Evolutionary conservation across 2,113 vertebrate species (phyloP), one percentile per base, ranked within the genome.

Genomic region (Octodon degus): DNA sequence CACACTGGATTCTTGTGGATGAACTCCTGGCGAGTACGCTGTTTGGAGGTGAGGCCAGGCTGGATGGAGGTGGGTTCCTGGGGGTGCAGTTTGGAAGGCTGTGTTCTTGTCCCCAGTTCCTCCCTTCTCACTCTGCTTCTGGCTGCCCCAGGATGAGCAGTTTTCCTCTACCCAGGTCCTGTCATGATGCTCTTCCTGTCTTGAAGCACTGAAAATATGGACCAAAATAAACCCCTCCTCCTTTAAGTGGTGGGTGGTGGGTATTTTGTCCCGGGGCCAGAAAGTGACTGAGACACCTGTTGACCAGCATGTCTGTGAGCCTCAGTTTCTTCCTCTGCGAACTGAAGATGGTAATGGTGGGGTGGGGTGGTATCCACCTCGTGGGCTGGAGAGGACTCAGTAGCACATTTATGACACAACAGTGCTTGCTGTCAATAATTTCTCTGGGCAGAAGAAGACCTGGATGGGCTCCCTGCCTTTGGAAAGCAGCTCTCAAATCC

Each of bases 301-400:
- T 43, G 43, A 67, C 77, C 40, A 25, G 12, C 12, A 9, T 43
- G 7, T 72, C 72, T 89, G 24, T 16, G 27, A 83, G 32, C 62
- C 72, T 96, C 89, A 13, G 40, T 86, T 77, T 91, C 74, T 63
- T 90, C 34, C 3, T 27, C 72, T 91, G 20, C 84, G 76, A 76
- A 79, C 37, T 27, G 17, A 80, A 80, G 50, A 34, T 10, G 50
- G 8, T 34, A 20, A 53, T 55, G 77, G 50, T 16, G n/a, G 65
- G 70, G 43, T 16, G 3, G 27, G 70, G 2, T 14, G 63, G 47
- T 0, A 1, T 50, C 7, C 32, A 60, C 47, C 22, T 79, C 53
- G 17, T 0, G 60, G 63, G 65, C 81, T 32, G 40, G 25, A 63
- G 85, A 85, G 82, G 14, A 34, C 25, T 20, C 43, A 25, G 19